A percentile compares a stretch with the other conserved stretches of the same genome.
Evolutionary conservation across 2,888 invertebrate genomes (phyloP).

Genomic region (Cataglyphis altisquamis): DNA sequence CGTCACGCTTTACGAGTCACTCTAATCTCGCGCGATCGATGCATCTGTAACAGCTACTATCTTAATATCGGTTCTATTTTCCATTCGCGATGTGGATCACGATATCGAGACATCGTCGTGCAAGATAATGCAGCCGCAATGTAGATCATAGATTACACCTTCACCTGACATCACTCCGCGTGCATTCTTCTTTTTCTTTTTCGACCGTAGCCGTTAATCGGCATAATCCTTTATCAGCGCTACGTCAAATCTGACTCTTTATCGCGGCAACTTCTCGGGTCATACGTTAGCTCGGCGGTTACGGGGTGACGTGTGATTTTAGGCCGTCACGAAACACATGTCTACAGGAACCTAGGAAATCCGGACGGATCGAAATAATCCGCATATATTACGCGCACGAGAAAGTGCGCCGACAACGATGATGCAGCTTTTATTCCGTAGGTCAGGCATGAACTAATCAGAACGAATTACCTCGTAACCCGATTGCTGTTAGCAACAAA

Average conservation of each 20-base stretch:
- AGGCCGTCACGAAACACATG: conserved; percentile 60
- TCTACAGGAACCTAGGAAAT: neutral
- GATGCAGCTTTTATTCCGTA: conserved; percentile 46
- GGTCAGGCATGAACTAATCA: conserved; percentile 35
- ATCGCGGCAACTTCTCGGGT: conserved; percentile 60
- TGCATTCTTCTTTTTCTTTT: conserved; percentile 44
- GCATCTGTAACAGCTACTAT: conserved; percentile 7
- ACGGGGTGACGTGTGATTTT: conserved; percentile 56
- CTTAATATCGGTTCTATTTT: conserved; percentile 48
- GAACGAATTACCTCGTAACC: conserved; percentile 48
- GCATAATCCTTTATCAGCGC: conserved; percentile 69
- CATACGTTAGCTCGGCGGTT: conserved; percentile 53
- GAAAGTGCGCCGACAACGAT: conserved; percentile 39
- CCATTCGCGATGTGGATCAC: conserved; percentile 61
- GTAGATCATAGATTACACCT: conserved; percentile 62
- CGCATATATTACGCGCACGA: conserved; percentile 40
- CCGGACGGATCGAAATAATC: conserved; percentile 47
- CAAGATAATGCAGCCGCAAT: conserved; percentile 50
- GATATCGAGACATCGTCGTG: conserved; percentile 54
- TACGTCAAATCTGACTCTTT: conserved; percentile 65
- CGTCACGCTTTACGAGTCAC: conserved; percentile 40
- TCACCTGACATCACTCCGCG: conserved; percentile 53
- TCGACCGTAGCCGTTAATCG: conserved; percentile 64
- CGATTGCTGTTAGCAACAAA: conserved; percentile 39
- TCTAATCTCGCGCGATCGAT: conserved; percentile 47